A percentile compares a stretch with the other conserved stretches of the same genome.
These are phyloP conservation scores for Mesorhabditis spiculigera DNA, from an alignment of 2,888 invertebrate genomes.

Conservation along the genomic window DNA sequence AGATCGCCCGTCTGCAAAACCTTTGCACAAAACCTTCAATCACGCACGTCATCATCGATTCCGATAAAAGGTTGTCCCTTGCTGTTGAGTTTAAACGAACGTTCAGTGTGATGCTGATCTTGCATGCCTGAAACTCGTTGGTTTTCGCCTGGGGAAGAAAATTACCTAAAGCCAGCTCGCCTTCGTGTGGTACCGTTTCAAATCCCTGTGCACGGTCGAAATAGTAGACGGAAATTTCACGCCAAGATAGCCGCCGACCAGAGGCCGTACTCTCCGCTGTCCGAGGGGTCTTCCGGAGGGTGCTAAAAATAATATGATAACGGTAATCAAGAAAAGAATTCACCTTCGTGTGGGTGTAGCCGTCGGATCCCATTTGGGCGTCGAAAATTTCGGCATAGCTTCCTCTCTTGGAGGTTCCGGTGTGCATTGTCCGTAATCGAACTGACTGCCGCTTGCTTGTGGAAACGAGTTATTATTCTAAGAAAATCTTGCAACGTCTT, in stretches of 20 bases:
- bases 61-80: conserved; percentile 17
- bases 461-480: too few relatives aligned
- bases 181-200: conserved; percentile 18
- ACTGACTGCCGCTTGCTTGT: too few relatives aligned
- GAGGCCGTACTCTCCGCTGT: too few relatives aligned
- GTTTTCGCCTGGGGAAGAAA: background rate
- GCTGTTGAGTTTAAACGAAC: conserved; percentile 13
- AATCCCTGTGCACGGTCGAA: conserved; percentile 19
- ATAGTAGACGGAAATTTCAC: conserved; percentile 16
- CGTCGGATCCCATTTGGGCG: background rate
- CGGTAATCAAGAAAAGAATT: background rate
- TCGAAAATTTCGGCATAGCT: background rate
- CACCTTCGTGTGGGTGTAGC: background rate
- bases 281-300: background rate
- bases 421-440: too few relatives aligned
- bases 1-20: background rate
- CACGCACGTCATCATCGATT: conserved; percentile 10
- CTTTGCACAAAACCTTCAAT: background rate
- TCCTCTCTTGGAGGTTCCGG: too few relatives aligned
- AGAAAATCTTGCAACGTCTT: too few relatives aligned
- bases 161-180: conserved; percentile 16
- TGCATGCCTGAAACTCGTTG: conserved; percentile 14
- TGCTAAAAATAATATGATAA: background rate
- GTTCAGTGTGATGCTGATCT: conserved; percentile 16
- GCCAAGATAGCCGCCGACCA: background rate